phyloP scores from a whole-genome alignment of 2,888 invertebrate genomes.

The Lymantria dispar region DNA sequence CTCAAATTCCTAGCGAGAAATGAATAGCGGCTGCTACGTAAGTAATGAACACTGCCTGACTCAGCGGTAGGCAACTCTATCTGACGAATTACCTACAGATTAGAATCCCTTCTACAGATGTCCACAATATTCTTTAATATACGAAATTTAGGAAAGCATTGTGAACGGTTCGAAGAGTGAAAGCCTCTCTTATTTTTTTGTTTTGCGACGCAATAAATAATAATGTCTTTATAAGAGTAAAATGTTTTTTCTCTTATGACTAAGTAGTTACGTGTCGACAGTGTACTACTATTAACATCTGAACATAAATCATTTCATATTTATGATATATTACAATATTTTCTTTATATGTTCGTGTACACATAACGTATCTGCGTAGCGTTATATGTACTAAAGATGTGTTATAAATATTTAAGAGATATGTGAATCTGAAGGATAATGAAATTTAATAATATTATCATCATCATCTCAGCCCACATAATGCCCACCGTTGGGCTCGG shows the following conservation, averaged over 20 bases:
- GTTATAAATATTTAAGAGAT: not conserved
- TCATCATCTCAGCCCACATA: no score
- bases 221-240: constrained; percentile 23
- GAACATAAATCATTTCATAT: constrained; percentile 17
- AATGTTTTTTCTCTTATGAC: constrained; percentile 25
- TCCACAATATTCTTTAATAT: constrained; percentile 16
- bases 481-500: no score
- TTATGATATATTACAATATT: not conserved
- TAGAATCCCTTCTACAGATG: constrained; percentile 13
- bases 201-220: constrained; percentile 29
- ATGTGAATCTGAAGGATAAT: not conserved
- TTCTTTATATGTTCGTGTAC: not conserved
- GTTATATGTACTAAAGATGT: not conserved
- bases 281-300: constrained; percentile 12
- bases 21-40: constrained; percentile 19
- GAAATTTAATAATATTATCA: no score
- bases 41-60: constrained; percentile 26
- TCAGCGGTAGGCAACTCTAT: constrained; percentile 18
- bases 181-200: constrained; percentile 23
- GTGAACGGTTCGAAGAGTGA: constrained; percentile 18
- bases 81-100: constrained; percentile 29
- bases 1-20: constrained; percentile 23
- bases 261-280: constrained; percentile 13
- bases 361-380: not conserved
- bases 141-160: constrained; percentile 11